phyloP scores from a whole-genome alignment of 1,140 invertebrate species.

The Sinella curviseta region DNA sequence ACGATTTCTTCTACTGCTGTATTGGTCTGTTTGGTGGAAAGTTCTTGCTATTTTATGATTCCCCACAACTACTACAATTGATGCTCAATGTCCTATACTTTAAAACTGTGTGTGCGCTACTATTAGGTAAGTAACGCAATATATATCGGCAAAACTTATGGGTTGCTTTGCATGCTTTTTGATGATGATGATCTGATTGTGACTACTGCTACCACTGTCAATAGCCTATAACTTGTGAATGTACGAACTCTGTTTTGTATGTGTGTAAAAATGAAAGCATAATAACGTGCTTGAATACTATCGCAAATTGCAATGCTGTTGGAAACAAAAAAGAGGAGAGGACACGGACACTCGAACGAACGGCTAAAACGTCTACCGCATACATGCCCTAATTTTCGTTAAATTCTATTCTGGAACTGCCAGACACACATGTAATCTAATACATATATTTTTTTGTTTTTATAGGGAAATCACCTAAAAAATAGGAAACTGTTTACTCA shows the following conservation, averaged over 20 bases:
- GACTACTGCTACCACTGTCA: not conserved
- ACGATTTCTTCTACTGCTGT: not conserved
- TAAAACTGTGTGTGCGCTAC: no score
- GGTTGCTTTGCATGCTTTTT: not conserved
- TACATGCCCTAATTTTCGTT: not conserved
- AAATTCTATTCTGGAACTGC: conserved; percentile 7
- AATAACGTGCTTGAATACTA: no score
- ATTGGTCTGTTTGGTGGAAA: no score
- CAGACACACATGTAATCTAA: not conserved
- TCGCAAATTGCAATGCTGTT: no score
- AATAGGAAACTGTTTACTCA: no score
- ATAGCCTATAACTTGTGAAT: no score
- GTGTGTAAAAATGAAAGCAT: no score
- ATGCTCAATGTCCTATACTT: not conserved
- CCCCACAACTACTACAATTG: no score
- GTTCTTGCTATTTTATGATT: not conserved
- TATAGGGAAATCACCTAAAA: not conserved
- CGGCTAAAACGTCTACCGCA: not conserved
- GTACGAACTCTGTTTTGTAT: no score
- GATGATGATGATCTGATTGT: not conserved
- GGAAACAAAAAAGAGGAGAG: no score
- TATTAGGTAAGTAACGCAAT: not conserved
- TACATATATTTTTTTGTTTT: not conserved
- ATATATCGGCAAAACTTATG: not conserved
- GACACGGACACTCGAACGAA: not conserved